Evolutionary conservation across 1,140 invertebrate genomes (phyloP).

Genomic region (Papilio xuthus): DNA sequence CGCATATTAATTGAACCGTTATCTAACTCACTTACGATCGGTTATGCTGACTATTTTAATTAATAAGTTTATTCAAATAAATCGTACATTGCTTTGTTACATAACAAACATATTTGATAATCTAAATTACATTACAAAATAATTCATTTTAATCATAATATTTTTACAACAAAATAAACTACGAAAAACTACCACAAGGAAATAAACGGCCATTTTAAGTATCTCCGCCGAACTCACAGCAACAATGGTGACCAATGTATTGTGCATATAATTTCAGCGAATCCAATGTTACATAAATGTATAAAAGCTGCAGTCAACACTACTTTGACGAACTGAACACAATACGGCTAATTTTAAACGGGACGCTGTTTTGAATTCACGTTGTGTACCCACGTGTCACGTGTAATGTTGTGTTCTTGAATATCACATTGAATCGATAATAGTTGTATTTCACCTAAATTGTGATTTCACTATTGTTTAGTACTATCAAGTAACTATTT

Average conservation of each 20-base stretch:
- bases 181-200: too few species aligned
- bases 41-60: constrained; percentile 8
- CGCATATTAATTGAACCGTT: constrained; percentile 19
- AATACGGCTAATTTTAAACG: constrained; percentile 17
- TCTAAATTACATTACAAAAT: background rate
- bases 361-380: background rate
- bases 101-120: background rate
- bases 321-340: background rate
- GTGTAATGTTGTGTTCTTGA: too few species aligned
- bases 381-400: background rate
- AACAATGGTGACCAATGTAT: constrained; percentile 4
- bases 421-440: too few species aligned
- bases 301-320: background rate
- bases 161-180: too few species aligned
- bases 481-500: too few species aligned
- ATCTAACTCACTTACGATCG: constrained; percentile 22
- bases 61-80: constrained; percentile 5
- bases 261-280: constrained; percentile 12
- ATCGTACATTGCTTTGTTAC: background rate
- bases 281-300: background rate
- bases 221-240: background rate
- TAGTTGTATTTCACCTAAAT: too few species aligned
- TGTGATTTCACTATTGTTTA: too few species aligned
- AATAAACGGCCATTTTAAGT: background rate
- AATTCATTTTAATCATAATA: background rate